Percentiles rank a stretch among this genome's conserved stretches.
Evolutionary conservation across 2,113 vertebrate species (phyloP).

Genomic region (Carollia perspicillata): DNA sequence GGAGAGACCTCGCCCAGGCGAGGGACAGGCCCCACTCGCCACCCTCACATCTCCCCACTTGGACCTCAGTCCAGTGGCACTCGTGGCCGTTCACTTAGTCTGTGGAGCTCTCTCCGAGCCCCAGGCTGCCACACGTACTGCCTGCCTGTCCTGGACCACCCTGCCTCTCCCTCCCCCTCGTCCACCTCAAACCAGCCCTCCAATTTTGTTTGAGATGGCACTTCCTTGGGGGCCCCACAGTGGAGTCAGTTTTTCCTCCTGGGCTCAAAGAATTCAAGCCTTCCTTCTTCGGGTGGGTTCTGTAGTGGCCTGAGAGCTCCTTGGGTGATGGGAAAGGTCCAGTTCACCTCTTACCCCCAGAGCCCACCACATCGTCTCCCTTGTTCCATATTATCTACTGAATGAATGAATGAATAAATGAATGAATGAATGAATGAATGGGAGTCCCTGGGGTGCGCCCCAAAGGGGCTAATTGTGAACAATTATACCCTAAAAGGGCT

Average conservation of each 20-base stretch:
- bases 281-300: too few species aligned
- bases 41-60: neutral
- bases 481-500: neutral
- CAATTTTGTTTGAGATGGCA: fast-evolving
- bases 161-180: neutral
- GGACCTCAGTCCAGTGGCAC: neutral
- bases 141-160: too few species aligned
- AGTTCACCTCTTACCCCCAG: neutral
- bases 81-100: fast-evolving
- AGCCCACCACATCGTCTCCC: neutral
- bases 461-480: neutral
- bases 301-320: neutral
- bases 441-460: neutral
- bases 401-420: neutral
- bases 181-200: neutral
- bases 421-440: neutral
- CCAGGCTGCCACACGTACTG: neutral
- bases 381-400: neutral
- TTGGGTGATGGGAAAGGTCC: neutral
- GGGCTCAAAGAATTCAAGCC: neutral
- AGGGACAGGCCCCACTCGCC: neutral
- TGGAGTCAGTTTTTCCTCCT: too few species aligned
- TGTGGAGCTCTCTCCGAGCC: neutral
- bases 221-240: neutral
- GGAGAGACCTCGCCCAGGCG: neutral